Evolutionary conservation across 2,888 invertebrate species (phyloP).

Genomic region (Brachyopa scutellaris): DNA sequence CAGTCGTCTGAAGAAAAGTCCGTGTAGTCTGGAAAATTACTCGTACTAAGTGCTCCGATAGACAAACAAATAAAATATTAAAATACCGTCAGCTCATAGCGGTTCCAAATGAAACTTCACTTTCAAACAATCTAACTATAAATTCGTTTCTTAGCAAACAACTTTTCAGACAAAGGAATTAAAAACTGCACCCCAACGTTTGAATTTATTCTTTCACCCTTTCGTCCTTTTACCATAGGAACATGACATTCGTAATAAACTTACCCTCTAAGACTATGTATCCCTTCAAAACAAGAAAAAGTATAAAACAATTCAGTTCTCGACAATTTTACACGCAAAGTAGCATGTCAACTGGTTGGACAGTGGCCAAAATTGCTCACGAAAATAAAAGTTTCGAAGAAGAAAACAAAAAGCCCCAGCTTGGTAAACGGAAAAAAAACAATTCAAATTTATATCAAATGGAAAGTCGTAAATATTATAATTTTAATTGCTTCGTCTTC

Average conservation of each 20-base stretch:
- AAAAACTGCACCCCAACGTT: not conserved
- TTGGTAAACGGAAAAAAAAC: not conserved
- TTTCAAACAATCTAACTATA: too few species aligned
- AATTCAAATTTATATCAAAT: conserved; percentile 33
- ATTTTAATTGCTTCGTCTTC: conserved; percentile 13
- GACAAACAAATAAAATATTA: too few species aligned
- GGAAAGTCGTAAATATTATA: conserved; percentile 25
- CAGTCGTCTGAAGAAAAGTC: too few species aligned
- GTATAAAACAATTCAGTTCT: conserved; percentile 11
- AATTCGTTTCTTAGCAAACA: too few species aligned
- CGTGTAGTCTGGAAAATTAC: too few species aligned
- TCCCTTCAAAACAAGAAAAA: not conserved
- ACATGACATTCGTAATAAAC: too few species aligned
- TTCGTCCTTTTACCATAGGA: not conserved
- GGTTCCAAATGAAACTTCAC: too few species aligned
- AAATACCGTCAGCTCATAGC: too few species aligned
- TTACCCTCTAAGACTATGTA: not conserved
- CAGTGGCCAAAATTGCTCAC: conserved; percentile 17
- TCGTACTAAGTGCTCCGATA: too few species aligned
- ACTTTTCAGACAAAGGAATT: not conserved
- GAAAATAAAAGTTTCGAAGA: conserved; percentile 4
- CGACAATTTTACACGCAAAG: conserved; percentile 26
- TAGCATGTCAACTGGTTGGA: conserved; percentile 8
- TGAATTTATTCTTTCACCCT: too few species aligned
- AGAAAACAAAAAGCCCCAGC: not conserved